Conservation (phyloP, 2,797 vertebrate species). For the Lindbergichthys nudifrons region DNA sequence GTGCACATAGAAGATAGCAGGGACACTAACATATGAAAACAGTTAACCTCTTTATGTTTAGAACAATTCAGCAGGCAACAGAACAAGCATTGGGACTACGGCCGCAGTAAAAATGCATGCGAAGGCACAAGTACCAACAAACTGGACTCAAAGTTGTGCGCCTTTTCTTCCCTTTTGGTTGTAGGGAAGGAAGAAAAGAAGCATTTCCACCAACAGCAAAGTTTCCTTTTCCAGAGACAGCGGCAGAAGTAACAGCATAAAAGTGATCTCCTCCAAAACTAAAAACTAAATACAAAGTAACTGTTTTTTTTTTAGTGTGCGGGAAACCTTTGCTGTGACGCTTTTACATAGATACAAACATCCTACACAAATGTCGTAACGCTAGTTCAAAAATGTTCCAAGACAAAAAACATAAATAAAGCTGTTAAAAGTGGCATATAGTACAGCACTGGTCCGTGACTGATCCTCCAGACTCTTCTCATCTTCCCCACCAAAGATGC, state of each 20-base stretch:
- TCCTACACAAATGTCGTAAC: constrained; percentile 82
- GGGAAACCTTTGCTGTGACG: constrained; percentile 77
- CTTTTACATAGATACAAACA: constrained; percentile 88
- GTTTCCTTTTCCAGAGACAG: constrained; percentile 71
- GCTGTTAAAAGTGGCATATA: constrained; percentile 91
- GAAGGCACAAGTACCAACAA: constrained; percentile 87
- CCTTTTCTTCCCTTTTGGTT: constrained; percentile 55
- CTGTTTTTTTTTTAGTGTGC: background rate
- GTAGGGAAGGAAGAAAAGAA: constrained; percentile 66
- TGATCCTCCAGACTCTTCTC: constrained; percentile 71
- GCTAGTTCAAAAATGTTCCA: constrained; percentile 86
- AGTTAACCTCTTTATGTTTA: constrained; percentile 67
- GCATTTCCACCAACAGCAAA: constrained; percentile 62
- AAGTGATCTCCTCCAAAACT: constrained; percentile 23
- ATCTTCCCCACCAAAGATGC: constrained; percentile 65
- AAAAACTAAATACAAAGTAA: constrained; percentile 22
- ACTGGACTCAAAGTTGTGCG: constrained; percentile 78
- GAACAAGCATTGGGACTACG: constrained; percentile 81
- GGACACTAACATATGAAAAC: constrained; percentile 74
- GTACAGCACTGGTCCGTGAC: constrained; percentile 89
- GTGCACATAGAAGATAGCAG: constrained; percentile 68
- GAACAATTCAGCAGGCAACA: constrained; percentile 82
- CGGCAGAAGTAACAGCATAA: constrained; percentile 59
- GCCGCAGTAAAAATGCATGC: constrained; percentile 87
- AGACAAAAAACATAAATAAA: constrained; percentile 95